Evolutionary conservation across 2,888 invertebrate genomes (phyloP), one percentile per base, ranked within the genome.

Genomic region (Scaptomyza cyrtandrae): DNA sequence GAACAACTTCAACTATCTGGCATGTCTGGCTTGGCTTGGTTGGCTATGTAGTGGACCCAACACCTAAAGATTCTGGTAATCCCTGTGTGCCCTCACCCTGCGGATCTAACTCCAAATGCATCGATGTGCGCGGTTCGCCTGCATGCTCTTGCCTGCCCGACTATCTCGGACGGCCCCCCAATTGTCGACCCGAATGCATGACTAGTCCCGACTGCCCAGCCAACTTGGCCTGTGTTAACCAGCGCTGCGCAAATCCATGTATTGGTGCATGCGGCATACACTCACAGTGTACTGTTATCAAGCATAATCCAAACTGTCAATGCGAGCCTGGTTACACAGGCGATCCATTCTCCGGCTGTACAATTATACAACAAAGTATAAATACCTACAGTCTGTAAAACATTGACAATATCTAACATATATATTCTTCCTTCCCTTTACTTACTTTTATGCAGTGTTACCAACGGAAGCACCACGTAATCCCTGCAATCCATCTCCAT

Each of bases 1-100:
- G 57, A 69, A 55, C 64, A 75, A 75, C 80, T 80, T 68, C 76
- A 58, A 76, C 73, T 80, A 63, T 75, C 75, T 78, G 71, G 59
- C 67, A 73, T 63, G 63, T 50, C 64, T 45, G 52, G 35, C 54
- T 71, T 49, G 53, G 80, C 65, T 68, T 66, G 80, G 65, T 68
- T 66, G 58, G 78, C 75, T 83, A 77, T 72, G 73, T 90, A 91
- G 91, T 93, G 93, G 93, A 92, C 88, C 84, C 85, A 88, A 89
- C 89, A 89, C 90, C 91, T 88, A 82, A 93, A 91, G 94, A 95
- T 71, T 93, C 93, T 78, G 94, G 93, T 89, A 95, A 96, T 92
- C 96, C 97, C 54, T 97, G 97, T 91, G 91, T 95, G 76, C 96
- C 97, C 65, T 95, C 96, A 75, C 97, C 97, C 19, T 97, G 97